Conservation (phyloP, 2,888 invertebrate species). For the Lycocerus yunnanus region DNA sequence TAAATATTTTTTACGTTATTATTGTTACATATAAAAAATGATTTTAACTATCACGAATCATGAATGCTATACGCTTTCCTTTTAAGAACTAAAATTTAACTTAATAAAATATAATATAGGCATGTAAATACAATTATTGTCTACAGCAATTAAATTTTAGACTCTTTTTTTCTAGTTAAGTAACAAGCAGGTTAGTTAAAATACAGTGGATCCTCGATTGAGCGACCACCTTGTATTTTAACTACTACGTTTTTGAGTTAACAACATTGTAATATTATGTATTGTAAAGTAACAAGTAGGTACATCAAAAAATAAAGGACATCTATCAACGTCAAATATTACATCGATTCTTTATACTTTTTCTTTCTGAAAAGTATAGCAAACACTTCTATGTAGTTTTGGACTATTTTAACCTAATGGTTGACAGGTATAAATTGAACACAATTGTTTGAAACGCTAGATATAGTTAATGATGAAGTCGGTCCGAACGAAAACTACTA, state of each 20-base stretch:
- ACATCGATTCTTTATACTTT: not conserved
- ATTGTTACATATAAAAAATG: not conserved
- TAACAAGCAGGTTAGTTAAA: not conserved
- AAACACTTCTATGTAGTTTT: not conserved
- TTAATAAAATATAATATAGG: not conserved
- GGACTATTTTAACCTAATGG: not conserved
- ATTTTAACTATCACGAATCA: not conserved
- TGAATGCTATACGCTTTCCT: constrained; percentile 5
- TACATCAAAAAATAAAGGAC: constrained; percentile 1
- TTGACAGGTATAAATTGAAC: constrained; percentile 1
- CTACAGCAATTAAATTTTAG: constrained; percentile 2
- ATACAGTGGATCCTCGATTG: not conserved
- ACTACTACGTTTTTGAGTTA: not conserved
- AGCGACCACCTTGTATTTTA: not conserved
- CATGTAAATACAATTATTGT: not conserved
- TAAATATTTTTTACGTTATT: not conserved
- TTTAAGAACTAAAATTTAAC: not conserved
- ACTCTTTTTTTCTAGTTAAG: not conserved
- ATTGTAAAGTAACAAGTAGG: not conserved
- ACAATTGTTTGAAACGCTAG: constrained; percentile 1
- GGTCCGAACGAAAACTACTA: not conserved
- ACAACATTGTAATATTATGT: not conserved
- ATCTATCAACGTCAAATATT: not conserved
- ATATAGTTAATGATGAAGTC: not conserved
- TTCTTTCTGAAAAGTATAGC: not conserved